Evolutionary conservation across 1,140 invertebrate genomes (phyloP).

Genomic region (Drosophila parvula): DNA sequence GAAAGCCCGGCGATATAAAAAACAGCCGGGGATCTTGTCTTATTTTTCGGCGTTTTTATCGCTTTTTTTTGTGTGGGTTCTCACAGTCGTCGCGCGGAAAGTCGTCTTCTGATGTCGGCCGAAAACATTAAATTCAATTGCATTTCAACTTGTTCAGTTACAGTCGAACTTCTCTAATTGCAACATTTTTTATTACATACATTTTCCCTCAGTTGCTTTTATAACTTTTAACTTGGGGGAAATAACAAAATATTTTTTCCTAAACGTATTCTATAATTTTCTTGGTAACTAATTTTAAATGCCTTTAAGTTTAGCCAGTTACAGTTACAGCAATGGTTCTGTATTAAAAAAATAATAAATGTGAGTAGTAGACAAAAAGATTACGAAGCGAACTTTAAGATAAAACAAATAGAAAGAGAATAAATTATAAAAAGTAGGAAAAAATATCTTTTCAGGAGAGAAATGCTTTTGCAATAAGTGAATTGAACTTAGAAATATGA

Average conservation of each 20-base stretch:
- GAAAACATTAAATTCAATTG: slow-evolving; percentile 42
- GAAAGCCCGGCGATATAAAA: slow-evolving; percentile 55
- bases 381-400: background rate
- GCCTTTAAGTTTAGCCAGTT: too few species aligned
- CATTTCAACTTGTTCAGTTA: slow-evolving; percentile 24
- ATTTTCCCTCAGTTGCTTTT: background rate
- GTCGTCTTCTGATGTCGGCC: slow-evolving; percentile 31
- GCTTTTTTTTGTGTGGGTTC: slow-evolving; percentile 36
- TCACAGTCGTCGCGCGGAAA: slow-evolving; percentile 32
- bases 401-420: background rate
- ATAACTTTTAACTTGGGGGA: background rate
- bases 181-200: too few species aligned
- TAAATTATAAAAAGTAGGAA: too few species aligned
- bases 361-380: too few species aligned
- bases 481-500: background rate
- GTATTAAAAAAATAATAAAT: background rate
- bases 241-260: too few species aligned
- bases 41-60: slow-evolving; percentile 28
- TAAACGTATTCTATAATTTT: too few species aligned
- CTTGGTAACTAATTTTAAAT: too few species aligned
- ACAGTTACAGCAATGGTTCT: too few species aligned
- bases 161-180: slow-evolving; percentile 15
- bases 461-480: background rate
- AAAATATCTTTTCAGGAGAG: too few species aligned
- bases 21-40: slow-evolving; percentile 26